Percentiles rank a stretch among this genome's conserved stretches.
These are phyloP conservation scores for Antheraea pernyi DNA, from an alignment of 1,140 invertebrate species.

Conservation along the genomic window DNA sequence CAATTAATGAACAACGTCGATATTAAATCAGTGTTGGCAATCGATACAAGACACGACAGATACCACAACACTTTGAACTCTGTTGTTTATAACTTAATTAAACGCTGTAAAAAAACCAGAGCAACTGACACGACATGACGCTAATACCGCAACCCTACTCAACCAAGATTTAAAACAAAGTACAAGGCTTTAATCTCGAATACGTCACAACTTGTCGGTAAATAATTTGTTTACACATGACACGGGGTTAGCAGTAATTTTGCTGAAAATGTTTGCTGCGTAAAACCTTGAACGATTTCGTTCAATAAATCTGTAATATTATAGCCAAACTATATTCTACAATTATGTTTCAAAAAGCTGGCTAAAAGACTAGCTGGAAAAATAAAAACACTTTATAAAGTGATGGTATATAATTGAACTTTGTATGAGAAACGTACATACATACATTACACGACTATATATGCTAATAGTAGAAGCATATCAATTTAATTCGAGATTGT, in stretches of 20 bases:
- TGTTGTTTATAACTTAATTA: background rate
- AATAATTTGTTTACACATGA: conserved; percentile 6
- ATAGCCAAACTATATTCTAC: no score
- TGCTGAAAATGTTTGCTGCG: background rate
- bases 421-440: background rate
- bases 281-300: background rate
- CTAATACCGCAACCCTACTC: background rate
- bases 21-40: background rate
- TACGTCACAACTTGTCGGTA: background rate
- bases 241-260: background rate
- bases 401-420: background rate
- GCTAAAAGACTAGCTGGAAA: background rate
- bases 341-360: no score
- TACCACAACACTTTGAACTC: background rate
- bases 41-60: background rate
- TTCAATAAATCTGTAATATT: background rate
- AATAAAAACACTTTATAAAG: background rate
- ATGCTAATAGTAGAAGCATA: background rate
- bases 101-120: background rate
- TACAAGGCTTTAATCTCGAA: background rate
- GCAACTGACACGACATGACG: background rate
- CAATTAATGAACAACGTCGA: background rate
- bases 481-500: background rate
- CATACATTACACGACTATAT: background rate
- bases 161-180: background rate